phyloP scores from a whole-genome alignment of 1,140 invertebrate species.

The Rhopalosiphum maidis region DNA sequence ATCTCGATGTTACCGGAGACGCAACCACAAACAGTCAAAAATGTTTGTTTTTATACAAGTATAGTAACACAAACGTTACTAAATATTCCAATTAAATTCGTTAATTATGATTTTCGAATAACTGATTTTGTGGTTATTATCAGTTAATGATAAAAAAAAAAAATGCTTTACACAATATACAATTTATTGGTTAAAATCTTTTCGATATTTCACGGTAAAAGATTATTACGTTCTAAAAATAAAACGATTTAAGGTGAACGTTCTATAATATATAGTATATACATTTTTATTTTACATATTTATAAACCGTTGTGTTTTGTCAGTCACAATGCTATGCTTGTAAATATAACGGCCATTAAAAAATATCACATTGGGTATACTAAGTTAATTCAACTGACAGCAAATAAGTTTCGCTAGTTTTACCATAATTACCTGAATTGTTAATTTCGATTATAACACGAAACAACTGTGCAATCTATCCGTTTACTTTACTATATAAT shows the following conservation, averaged over 20 bases:
- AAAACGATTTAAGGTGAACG: neutral
- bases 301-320: neutral
- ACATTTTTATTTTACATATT: neutral
- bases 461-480: neutral
- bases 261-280: neutral
- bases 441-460: neutral
- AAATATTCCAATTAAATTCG: neutral
- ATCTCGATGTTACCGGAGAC: neutral
- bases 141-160: neutral
- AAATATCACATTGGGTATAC: neutral
- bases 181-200: neutral
- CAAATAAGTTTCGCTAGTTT: neutral
- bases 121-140: neutral
- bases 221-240: neutral
- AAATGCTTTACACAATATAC: neutral
- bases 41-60: neutral
- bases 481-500: neutral
- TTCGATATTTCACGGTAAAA: neutral
- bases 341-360: conserved; percentile 15
- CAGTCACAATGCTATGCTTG: neutral
- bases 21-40: neutral
- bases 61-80: neutral
- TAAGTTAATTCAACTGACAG: neutral
- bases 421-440: neutral
- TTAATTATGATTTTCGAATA: neutral